A percentile compares a stretch with the other conserved stretches of the same genome.
Conservation (phyloP, 2,113 vertebrate genomes). For the Struthio camelus region DNA sequence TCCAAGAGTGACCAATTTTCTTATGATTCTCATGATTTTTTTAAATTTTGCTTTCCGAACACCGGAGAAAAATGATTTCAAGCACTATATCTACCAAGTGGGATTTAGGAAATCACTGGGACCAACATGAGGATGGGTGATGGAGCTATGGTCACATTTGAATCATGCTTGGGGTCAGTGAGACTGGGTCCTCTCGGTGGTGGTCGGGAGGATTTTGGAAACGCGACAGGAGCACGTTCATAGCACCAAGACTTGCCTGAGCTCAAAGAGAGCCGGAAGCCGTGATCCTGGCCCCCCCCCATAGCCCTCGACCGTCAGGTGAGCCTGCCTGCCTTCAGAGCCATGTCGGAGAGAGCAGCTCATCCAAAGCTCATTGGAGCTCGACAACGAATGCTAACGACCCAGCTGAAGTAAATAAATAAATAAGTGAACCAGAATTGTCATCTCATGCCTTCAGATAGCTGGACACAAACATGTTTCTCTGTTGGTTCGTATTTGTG, state of each 20-base stretch:
- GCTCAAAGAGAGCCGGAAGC: neutral
- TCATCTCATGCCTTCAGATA: constrained; percentile 1
- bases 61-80: neutral
- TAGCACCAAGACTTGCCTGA: neutral
- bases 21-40: neutral
- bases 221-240: neutral
- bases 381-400: neutral
- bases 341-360: neutral
- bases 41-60: neutral
- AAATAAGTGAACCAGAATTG: neutral
- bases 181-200: neutral
- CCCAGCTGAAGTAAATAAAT: neutral
- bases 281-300: neutral
- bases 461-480: constrained; percentile 3
- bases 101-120: neutral
- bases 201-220: neutral
- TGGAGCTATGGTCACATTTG: neutral
- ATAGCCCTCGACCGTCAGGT: neutral
- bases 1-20: neutral
- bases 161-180: too few species aligned
- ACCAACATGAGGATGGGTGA: neutral
- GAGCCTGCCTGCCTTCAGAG: neutral
- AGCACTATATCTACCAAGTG: neutral
- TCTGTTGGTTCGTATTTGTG: neutral
- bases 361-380: neutral